Evolutionary conservation across 1,140 invertebrate genomes (phyloP).

Genomic region (Muscidifurax raptorellus): DNA sequence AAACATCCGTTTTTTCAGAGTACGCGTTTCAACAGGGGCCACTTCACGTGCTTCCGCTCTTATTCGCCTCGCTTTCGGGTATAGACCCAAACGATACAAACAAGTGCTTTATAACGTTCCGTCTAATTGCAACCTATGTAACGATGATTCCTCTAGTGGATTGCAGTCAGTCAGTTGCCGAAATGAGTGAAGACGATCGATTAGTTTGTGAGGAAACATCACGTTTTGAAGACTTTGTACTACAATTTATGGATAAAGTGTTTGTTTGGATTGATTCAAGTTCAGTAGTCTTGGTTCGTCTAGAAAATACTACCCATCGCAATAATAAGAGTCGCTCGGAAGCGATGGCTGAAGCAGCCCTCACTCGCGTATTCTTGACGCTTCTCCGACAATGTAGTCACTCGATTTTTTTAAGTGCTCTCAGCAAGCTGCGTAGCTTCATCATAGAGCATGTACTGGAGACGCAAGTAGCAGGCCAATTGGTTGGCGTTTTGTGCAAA

Average conservation of each 20-base stretch:
- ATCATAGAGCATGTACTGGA: slow-evolving; percentile 86
- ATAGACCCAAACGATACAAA: slow-evolving; percentile 93
- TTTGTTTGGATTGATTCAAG: slow-evolving; percentile 86
- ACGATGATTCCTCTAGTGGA: slow-evolving; percentile 89
- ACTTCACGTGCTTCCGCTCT: slow-evolving; percentile 86
- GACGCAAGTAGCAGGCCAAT: slow-evolving; percentile 86
- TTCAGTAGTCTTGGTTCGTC: slow-evolving; percentile 80
- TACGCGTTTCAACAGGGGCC: slow-evolving; percentile 84
- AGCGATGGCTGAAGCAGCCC: slow-evolving; percentile 80
- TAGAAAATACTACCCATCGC: slow-evolving; percentile 76
- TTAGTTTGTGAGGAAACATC: slow-evolving; percentile 87
- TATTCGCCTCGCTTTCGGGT: slow-evolving; percentile 88
- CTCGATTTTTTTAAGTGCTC: slow-evolving; percentile 79
- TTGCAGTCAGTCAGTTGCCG: slow-evolving; percentile 83
- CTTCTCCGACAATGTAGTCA: slow-evolving; percentile 75
- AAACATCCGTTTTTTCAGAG: slow-evolving; percentile 54
- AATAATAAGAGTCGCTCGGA: slow-evolving; percentile 81
- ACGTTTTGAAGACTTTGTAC: slow-evolving; percentile 91
- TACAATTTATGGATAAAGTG: slow-evolving; percentile 89
- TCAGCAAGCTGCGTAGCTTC: slow-evolving; percentile 85
- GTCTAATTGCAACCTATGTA: slow-evolving; percentile 86
- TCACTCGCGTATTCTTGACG: slow-evolving; percentile 61
- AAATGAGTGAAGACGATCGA: slow-evolving; percentile 83
- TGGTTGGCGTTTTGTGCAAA: slow-evolving; percentile 80
- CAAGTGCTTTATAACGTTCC: slow-evolving; percentile 88